A percentile compares a stretch with the other conserved stretches of the same genome.
phyloP scores from a whole-genome alignment of 2,113 vertebrate genomes.

The Scortum barcoo region DNA sequence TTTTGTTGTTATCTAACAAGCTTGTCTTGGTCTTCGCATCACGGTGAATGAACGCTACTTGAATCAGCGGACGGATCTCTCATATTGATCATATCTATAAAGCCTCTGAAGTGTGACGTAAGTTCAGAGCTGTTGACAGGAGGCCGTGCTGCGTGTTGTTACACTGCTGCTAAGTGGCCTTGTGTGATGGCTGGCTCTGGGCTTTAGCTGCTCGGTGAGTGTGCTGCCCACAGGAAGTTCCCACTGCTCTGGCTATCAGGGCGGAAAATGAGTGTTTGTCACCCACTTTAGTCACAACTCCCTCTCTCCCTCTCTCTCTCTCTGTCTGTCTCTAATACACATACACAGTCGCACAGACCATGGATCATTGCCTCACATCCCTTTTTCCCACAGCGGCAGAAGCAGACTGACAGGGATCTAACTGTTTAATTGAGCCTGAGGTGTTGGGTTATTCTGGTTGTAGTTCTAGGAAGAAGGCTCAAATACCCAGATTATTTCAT shows the following conservation, averaged over 20 bases:
- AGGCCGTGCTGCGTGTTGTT: constrained; percentile 12
- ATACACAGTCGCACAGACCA: constrained; percentile 36
- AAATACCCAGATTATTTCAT: constrained; percentile 38
- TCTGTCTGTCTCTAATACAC: not conserved
- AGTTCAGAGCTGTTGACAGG: constrained; percentile 23
- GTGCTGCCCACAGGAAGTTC: constrained; percentile 80
- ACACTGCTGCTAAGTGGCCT: constrained; percentile 16
- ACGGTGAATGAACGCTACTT: not conserved
- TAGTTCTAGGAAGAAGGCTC: constrained; percentile 48
- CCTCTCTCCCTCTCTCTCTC: constrained; percentile 21
- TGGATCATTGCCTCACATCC: constrained; percentile 58
- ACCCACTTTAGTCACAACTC: constrained; percentile 70
- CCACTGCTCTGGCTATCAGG: constrained; percentile 83
- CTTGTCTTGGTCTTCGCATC: not conserved
- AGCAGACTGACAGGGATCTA: constrained; percentile 49
- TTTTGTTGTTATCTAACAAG: not conserved
- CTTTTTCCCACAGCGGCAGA: constrained; percentile 68
- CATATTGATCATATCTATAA: not conserved
- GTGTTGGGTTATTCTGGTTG: constrained; percentile 40
- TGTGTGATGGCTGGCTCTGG: constrained; percentile 26
- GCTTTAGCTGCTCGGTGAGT: constrained; percentile 72
- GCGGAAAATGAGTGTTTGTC: constrained; percentile 85
- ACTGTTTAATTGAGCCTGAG: constrained; percentile 63
- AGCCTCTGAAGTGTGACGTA: not conserved
- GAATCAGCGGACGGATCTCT: not conserved